Base-by-base conservation (phyloP, 2,113 vertebrate genomes). In the Nibea coibor region DNA sequence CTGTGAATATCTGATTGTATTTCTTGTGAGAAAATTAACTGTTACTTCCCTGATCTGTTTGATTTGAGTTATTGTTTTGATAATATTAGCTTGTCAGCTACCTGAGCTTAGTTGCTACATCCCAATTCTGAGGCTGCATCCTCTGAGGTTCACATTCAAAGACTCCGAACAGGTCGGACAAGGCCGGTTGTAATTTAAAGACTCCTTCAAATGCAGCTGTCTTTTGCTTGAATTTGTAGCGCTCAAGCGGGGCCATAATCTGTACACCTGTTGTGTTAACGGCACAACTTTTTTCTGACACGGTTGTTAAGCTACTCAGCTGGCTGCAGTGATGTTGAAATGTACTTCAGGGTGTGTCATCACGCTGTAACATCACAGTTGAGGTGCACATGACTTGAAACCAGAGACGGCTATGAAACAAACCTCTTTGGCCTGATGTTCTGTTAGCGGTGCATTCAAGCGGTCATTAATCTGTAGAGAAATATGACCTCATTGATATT, bases 1-100 rank as follows among this genome's bases (percentile, higher is more conserved):
- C 85, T 83, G 75, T 84, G 66, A 75, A 66, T 59, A 80, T 77
- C 72, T 88, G 88, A 93, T 92, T 92, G 86, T 91, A 82, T 85
- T 88, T 87, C 26, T 71, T 16, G 43, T 78, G 75, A 68, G 11
- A 58, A 83, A 78, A 24, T 54, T 1, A 67, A 57, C 69, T 26
- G 54, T 82, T 68, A 56, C 19, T 68, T 67, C 39, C 22, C 10
- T 57, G 64, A 35, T 75, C 11, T 51, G 6, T 73, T 71, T 66
- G 16, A 70, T 54, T 28, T 48, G 57, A 51, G 73, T 64, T 57
- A 31, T 75, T 62, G 66, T 63, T 79, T 83, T 78, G 22, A 53
- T 64, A 20, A 31, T 39, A 20, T 62, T 50, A 39, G 1, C 35
- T 53, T 53, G 51, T 65, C 35, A 70, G 17, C 42, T 17, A 61